phyloP scores from a whole-genome alignment of 2,888 invertebrate genomes.

The Amorpha juglandis region DNA sequence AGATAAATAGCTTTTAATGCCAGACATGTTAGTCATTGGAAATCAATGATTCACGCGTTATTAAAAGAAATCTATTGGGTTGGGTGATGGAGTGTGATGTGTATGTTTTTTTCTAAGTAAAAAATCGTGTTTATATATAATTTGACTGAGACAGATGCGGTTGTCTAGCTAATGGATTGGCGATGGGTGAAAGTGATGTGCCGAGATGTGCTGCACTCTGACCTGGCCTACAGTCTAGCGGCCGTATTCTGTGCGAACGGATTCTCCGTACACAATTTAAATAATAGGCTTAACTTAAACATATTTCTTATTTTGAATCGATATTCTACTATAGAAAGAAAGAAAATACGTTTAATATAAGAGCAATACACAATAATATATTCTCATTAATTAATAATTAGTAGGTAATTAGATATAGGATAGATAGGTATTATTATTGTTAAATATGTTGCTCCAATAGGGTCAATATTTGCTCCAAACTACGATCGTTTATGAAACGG shows the following conservation, averaged over 20 bases:
- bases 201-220: constrained; percentile 64
- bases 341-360: no score
- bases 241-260: constrained; percentile 37
- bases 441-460: no score
- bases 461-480: no score
- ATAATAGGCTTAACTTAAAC: no score
- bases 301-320: no score
- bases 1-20: constrained; percentile 29
- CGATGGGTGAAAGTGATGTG: constrained; percentile 69
- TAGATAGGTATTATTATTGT: no score
- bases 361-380: no score
- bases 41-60: constrained; percentile 47
- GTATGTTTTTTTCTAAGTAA: constrained; percentile 53
- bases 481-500: no score
- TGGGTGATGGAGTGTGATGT: constrained; percentile 42
- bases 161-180: constrained; percentile 67
- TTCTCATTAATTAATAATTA: no score
- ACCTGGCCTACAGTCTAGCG: constrained; percentile 46
- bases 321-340: no score
- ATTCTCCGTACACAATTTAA: not conserved
- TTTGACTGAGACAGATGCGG: constrained; percentile 71
- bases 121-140: constrained; percentile 68
- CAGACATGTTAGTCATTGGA: constrained; percentile 38
- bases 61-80: constrained; percentile 44
- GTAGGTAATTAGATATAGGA: no score